Base-by-base conservation (phyloP, 2,113 vertebrate genomes). In the Onychorhynchus coronatus region DNA sequence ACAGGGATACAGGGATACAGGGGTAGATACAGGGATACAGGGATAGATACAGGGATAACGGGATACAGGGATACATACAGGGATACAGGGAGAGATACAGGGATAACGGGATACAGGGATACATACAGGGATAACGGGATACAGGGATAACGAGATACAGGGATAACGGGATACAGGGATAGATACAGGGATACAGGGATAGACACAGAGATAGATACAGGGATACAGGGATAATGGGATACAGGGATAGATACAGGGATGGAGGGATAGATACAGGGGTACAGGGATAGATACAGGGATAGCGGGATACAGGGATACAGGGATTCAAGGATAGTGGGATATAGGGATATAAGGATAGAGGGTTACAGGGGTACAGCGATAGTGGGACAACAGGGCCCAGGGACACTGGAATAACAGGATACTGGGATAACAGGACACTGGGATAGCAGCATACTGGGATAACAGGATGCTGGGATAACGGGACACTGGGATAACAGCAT, bases 131-230 rank as follows among this genome's bases (percentile, higher is more conserved):
- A 33, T 8, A 39, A 4, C 7, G 12, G 55, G 73, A 28, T 4
- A 58, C 8, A 16, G 42, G 42, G 42, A 42, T 42, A 42, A 16
- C 6, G 42, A 16, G 15, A 42, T 9, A 35, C 3, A 3, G 11
- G 14, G 25, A 80, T 12, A 44, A 6, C 8, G 3, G 46, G 25
- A 30, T 35, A 35, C 16, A 1, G 4, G 19, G 24, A n/a, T n/a
- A n/a, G n/a, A n/a, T 8, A 31, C 0, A 1, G 1, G 16, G 20
- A 24, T 5, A 50, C 1, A n/a, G 0, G 2, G 24, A 41, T 41
- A 41, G 77, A 37, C 6, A 67, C 5, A 1, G 25, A 33, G 21
- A 35, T 1, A 25, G 12, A 33, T 4, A 28, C 1, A 10, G 1
- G 23, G 27, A 24, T 2, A 62, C 0, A 1, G 2, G 35, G 56